These are phyloP conservation scores for Aphaenogaster floridana DNA, from an alignment of 1,140 invertebrate species.

Conservation along the genomic window DNA sequence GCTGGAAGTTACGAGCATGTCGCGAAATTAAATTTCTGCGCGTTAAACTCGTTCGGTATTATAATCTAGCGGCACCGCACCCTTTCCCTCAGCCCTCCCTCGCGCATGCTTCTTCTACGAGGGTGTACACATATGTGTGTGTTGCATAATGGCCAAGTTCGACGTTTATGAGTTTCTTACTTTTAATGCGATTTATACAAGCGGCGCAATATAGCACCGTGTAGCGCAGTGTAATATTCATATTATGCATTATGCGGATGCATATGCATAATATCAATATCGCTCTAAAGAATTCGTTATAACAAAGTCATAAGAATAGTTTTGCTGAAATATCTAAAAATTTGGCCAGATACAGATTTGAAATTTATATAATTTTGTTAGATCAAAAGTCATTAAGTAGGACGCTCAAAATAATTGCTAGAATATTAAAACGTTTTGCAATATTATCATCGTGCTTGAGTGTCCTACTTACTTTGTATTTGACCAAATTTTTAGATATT, in stretches of 20 bases:
- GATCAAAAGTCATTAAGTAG: too few species aligned
- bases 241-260: conserved; percentile 13
- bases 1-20: conserved; percentile 51
- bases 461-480: too few species aligned
- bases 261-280: conserved; percentile 38
- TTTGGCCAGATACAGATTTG: too few species aligned
- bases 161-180: conserved; percentile 58
- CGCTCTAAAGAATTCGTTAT: not conserved
- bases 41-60: conserved; percentile 62
- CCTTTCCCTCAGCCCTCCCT: not conserved
- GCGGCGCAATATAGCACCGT: conserved; percentile 11
- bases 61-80: conserved; percentile 34
- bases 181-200: conserved; percentile 57
- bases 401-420: too few species aligned
- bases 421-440: too few species aligned
- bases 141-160: conserved; percentile 54
- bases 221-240: conserved; percentile 17
- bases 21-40: conserved; percentile 59
- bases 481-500: too few species aligned
- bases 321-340: too few species aligned
- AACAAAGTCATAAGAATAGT: not conserved
- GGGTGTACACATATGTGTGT: not conserved
- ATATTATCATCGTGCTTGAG: too few species aligned
- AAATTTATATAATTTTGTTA: too few species aligned
- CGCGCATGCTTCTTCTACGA: conserved; percentile 29